Base-by-base conservation (phyloP, 2,113 vertebrate genomes). In the Australoheros scitulus region DNA sequence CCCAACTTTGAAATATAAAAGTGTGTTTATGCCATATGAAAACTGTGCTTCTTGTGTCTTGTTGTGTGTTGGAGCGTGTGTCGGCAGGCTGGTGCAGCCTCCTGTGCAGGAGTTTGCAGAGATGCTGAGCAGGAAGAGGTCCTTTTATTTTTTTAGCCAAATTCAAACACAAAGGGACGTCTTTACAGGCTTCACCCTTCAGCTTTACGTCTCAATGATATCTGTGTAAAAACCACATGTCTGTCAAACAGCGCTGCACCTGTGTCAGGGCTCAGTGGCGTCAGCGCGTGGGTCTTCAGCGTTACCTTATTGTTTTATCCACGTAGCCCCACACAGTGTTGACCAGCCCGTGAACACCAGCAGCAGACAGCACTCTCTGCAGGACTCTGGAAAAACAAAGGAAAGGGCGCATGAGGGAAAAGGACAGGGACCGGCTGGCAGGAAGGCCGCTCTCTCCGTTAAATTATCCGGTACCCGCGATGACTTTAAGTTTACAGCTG, bases 241-340 rank as follows among this genome's bases (percentile, higher is more conserved):
- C 3, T 70, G 15, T 70, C 18, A 47, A 68, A 70, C 2, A 50
- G 15, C 10, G 8, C 43, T 41, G 20, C 43, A 32, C 10, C 17
- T 72, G 17, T n/a, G 34, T 38, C 58, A 17, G 1, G 24, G 24
- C 11, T 32, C 14, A 6, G 18, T 29, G 24, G 15, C 18, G 20
- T 24, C 13, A 26, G 64, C 24, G 14, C 60, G 11, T n/a, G 34
- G 9, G 52, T 15, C 52, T 3, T 8, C 32, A 47, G 20, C 2
- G 77, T 91, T 92, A 96, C 95, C 92, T 94, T 11, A 94, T 10
- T 3, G 92, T 90, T 24, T 76, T 80, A 68, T 94, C 93, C 90
- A 95, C 78, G 38, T 91, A 94, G 83, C 76, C 79, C 92, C 94
- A 88, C 84, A 85, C 20, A 77, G 78, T 90, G 83, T 80, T 89